Evolutionary conservation across 2,113 vertebrate species (phyloP).

Genomic region (Odontesthes bonariensis): DNA sequence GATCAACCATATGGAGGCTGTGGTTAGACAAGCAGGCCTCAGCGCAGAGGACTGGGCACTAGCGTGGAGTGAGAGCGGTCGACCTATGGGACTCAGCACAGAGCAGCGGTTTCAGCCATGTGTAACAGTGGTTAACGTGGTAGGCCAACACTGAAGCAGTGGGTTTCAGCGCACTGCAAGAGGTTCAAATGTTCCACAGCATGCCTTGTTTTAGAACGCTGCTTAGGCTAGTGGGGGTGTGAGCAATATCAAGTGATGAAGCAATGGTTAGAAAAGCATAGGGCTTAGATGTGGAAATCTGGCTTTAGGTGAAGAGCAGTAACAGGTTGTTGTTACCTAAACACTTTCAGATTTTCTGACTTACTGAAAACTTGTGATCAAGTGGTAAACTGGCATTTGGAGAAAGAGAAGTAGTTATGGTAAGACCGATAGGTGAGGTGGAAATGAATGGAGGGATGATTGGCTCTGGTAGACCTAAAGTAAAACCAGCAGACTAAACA

Average conservation of each 20-base stretch:
- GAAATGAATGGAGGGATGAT: slow-evolving; percentile 51
- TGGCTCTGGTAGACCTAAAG: slow-evolving; percentile 53
- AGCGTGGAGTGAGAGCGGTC: slow-evolving; percentile 57
- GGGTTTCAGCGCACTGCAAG: slow-evolving; percentile 57
- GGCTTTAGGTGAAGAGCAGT: slow-evolving; percentile 51
- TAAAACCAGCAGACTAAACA: slow-evolving; percentile 73
- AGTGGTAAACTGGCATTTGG: slow-evolving; percentile 27
- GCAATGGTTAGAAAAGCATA: slow-evolving; percentile 44
- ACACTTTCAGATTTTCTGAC: slow-evolving; percentile 27
- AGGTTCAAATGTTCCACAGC: slow-evolving; percentile 68
- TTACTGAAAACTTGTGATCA: slow-evolving; percentile 9
- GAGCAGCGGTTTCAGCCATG: slow-evolving; percentile 73
- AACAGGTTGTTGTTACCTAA: slow-evolving; percentile 68
- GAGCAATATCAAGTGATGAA: slow-evolving; percentile 50
- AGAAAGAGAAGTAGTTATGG: slow-evolving; percentile 42
- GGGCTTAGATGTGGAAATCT: slow-evolving; percentile 50
- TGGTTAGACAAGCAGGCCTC: slow-evolving; percentile 72
- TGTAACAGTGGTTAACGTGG: slow-evolving; percentile 77
- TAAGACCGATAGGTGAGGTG: slow-evolving; percentile 45
- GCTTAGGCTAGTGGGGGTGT: slow-evolving; percentile 64
- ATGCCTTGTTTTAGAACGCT: slow-evolving; percentile 47
- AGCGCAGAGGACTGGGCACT: slow-evolving; percentile 59
- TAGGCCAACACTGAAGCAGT: slow-evolving; percentile 66
- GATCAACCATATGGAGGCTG: slow-evolving; percentile 77
- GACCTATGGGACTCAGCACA: slow-evolving; percentile 66